Evolutionary conservation across 2,888 invertebrate species (phyloP).

Genomic region (Crossocerus cetratus): DNA sequence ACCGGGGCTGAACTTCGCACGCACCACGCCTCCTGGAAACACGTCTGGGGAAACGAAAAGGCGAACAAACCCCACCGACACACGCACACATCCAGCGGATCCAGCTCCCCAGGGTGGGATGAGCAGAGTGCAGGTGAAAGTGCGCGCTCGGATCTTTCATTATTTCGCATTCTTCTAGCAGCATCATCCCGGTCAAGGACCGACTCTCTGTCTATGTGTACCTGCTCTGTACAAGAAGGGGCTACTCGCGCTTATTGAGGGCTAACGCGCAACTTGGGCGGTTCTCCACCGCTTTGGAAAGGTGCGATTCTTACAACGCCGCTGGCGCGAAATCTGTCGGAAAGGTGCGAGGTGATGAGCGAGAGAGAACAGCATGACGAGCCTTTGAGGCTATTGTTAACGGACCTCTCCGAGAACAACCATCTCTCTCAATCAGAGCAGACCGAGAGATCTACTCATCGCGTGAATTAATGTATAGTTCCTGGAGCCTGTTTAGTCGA

Average conservation of each 20-base stretch:
- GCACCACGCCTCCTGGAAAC: slow-evolving; percentile 44
- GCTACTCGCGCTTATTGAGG: slow-evolving; percentile 30
- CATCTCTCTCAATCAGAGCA: not conserved
- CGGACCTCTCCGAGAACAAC: not conserved
- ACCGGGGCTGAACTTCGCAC: slow-evolving; percentile 43
- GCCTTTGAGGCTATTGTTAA: slow-evolving; percentile 6
- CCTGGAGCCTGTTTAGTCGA: not conserved
- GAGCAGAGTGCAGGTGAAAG: slow-evolving; percentile 51
- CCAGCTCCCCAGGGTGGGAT: slow-evolving; percentile 29
- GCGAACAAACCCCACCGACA: too few species aligned
- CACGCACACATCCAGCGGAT: too few species aligned
- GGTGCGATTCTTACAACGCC: slow-evolving; percentile 36
- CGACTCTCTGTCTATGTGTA: slow-evolving; percentile 20
- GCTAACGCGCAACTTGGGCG: slow-evolving; percentile 47
- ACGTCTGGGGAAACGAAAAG: slow-evolving; percentile 26
- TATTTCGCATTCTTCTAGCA: slow-evolving; percentile 63
- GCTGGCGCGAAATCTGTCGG: slow-evolving; percentile 16
- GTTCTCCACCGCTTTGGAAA: slow-evolving; percentile 55
- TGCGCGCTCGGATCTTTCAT: slow-evolving; percentile 60
- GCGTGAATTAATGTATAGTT: not conserved
- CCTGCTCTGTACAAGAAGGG: too few species aligned
- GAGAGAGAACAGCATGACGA: slow-evolving; percentile 4
- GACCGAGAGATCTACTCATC: not conserved
- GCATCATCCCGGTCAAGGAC: slow-evolving; percentile 70
- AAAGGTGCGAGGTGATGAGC: not conserved